Evolutionary conservation across 2,113 vertebrate species (phyloP).

Genomic region (Origma solitaria): DNA sequence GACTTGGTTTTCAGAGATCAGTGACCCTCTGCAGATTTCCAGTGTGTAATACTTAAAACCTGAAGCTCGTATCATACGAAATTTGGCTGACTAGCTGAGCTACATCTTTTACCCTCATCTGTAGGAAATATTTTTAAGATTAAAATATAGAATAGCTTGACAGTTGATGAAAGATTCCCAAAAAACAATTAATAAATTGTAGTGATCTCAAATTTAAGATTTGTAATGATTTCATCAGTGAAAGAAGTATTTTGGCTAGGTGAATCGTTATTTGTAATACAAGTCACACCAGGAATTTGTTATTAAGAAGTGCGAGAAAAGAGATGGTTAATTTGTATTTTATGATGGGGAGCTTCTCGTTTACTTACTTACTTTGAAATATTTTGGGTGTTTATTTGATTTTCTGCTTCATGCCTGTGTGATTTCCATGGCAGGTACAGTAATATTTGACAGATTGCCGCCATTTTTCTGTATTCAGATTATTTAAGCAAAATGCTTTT

Average conservation of each 20-base stretch:
- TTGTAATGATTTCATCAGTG: background rate
- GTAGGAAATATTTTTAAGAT: background rate
- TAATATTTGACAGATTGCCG: background rate
- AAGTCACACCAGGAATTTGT: background rate
- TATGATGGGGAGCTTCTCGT: background rate
- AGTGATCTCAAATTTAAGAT: background rate
- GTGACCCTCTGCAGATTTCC: background rate
- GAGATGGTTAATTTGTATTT: background rate
- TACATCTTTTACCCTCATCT: background rate
- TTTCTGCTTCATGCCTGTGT: background rate
- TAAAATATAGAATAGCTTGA: background rate
- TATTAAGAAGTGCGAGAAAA: background rate
- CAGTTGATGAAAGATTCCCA: background rate
- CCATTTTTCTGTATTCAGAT: background rate
- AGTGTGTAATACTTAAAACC: background rate
- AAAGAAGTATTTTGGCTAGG: background rate
- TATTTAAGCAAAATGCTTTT: background rate
- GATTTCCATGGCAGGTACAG: background rate
- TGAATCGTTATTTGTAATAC: background rate
- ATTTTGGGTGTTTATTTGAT: background rate
- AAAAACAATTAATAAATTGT: background rate
- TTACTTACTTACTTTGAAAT: background rate
- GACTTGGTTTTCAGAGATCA: background rate
- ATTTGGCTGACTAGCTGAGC: background rate
- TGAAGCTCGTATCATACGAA: background rate